These are phyloP conservation scores for Procambarus virginalis DNA, from an alignment of 1,140 invertebrate species.

Conservation along the genomic window DNA sequence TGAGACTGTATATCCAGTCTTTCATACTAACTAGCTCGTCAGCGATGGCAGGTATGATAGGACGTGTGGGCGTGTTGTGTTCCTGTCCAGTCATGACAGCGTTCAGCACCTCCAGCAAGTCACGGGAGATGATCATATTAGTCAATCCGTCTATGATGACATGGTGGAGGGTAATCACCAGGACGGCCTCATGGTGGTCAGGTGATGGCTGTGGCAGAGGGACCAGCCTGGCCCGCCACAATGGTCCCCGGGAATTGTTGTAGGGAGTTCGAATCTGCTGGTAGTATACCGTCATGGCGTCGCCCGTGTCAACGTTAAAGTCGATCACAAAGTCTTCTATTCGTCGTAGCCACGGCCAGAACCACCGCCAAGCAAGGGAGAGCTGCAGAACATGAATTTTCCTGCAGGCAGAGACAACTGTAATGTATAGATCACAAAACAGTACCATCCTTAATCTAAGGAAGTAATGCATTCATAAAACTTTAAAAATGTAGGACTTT, in stretches of 20 bases:
- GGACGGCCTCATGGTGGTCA: neutral
- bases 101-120: constrained; percentile 56
- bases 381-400: constrained; percentile 21
- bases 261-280: constrained; percentile 22
- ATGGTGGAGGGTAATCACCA: constrained; percentile 56
- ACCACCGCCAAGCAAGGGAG: constrained; percentile 15
- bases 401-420: neutral
- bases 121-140: constrained; percentile 47
- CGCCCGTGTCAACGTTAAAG: neutral
- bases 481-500: no score
- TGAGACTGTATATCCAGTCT: constrained; percentile 4
- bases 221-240: constrained; percentile 47
- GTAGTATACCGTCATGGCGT: constrained; percentile 31
- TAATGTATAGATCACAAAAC: no score
- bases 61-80: constrained; percentile 1
- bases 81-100: constrained; percentile 26
- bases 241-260: constrained; percentile 33
- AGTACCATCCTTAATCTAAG: no score
- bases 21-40: neutral
- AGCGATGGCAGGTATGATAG: neutral
- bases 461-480: no score
- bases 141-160: constrained; percentile 55
- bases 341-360: constrained; percentile 21
- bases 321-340: neutral
- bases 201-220: neutral